Base-by-base conservation (phyloP, 2,797 vertebrate species). In the Phyllotis vaccarum region DNA sequence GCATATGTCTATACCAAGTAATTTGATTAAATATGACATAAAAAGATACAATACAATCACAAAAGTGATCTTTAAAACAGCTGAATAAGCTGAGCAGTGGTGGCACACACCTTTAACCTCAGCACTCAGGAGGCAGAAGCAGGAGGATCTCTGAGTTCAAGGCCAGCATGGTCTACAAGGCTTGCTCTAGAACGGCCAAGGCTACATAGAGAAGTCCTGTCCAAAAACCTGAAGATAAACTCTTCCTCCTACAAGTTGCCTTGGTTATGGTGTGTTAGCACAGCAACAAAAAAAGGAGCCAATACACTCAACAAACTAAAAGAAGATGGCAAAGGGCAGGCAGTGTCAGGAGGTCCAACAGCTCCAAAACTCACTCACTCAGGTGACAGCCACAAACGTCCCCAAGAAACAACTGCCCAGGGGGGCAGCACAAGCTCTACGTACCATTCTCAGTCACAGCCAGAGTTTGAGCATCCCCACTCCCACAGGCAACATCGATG, bases 401-500 rank as follows among this genome's bases (percentile, higher is more conserved):
- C 40, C 9, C 4, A 2, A 81, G 29, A 19, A 17, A 46, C 52
- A 17, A 46, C 52, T 29, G 12, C 17, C 12, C 14, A 27, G 37
- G 16, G 12, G 37, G 16, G 12, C 11, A 7, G 40, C 14, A 0
- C 0, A 17, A 29, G 34, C 13, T 21, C 64, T 99, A 98, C 98
- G 54, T 97, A 99, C 99, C 99, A 34, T 99, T 99, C 96, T 99
- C 99, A 14, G 99, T 99, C 95, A 99, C 99, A 3, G 99, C 99
- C 21, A 99, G 99, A 1, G 99, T 99, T 96, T 99, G 99, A n/a
- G 99, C 99, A 90, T 99, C 99, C 37, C 99, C 99, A 76, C 99
- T 99, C 0, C 99, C 99, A 98, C 99, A 99, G 0, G 99, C 99
- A 85, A 99, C 99, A 86, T 99, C 99, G 54, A 99, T 98, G 95